Evolutionary conservation across 2,888 invertebrate species (phyloP).

Genomic region (Anthophora plumipes): DNA sequence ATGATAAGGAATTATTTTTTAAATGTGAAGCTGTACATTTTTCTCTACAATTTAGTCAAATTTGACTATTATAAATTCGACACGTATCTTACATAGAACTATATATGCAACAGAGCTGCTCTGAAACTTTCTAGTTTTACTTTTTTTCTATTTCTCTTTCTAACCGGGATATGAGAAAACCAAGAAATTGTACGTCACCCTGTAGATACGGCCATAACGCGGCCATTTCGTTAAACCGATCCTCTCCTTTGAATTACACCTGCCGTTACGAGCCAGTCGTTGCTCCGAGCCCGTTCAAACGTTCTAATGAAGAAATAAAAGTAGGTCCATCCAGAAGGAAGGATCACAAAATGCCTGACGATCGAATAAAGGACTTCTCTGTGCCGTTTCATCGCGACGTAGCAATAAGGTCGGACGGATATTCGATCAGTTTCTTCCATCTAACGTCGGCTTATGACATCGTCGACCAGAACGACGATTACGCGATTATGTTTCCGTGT

Average conservation of each 20-base stretch:
- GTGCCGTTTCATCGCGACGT: slow-evolving; percentile 22
- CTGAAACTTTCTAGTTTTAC: no score
- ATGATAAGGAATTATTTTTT: no score
- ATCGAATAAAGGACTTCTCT: slow-evolving; percentile 43
- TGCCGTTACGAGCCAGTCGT: slow-evolving; percentile 11
- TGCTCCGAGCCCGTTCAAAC: slow-evolving; percentile 1
- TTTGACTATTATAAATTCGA: no score
- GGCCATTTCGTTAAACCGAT: not conserved
- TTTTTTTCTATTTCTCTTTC: no score
- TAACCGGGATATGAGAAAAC: no score
- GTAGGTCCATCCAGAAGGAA: not conserved
- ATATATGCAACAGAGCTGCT: no score
- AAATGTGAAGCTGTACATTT: no score
- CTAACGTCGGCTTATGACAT: slow-evolving; percentile 7
- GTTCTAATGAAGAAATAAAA: slow-evolving; percentile 48
- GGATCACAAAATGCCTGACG: slow-evolving; percentile 15
- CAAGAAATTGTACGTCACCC: slow-evolving; percentile 21
- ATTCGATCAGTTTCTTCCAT: slow-evolving; percentile 28
- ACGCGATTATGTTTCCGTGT: slow-evolving; percentile 34
- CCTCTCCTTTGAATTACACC: not conserved
- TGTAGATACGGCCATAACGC: slow-evolving; percentile 20
- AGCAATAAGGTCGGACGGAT: slow-evolving; percentile 32
- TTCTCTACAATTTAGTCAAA: no score
- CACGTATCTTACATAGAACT: no score
- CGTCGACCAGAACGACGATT: slow-evolving; percentile 5